Evolutionary conservation across 2,888 invertebrate species (phyloP).

Genomic region (Acanthosepion lycidas): DNA sequence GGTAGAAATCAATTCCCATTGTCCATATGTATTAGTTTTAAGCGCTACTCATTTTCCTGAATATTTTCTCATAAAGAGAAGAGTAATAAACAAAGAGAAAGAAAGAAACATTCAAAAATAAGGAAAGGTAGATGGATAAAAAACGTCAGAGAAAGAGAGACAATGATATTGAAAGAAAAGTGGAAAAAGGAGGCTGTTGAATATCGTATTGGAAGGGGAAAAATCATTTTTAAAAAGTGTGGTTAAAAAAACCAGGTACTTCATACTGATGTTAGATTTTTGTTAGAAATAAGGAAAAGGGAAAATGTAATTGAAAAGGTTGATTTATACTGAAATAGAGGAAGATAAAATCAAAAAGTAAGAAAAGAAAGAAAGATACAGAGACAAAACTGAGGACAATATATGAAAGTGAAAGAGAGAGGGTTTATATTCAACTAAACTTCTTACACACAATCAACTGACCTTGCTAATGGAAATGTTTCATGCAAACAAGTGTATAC

Average conservation of each 20-base stretch:
- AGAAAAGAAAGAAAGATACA: no score
- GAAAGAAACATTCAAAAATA: background rate
- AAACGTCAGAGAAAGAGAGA: no score
- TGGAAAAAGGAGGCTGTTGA: no score
- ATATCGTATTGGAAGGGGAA: no score
- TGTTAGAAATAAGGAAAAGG: no score
- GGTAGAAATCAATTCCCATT: background rate
- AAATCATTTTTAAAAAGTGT: no score
- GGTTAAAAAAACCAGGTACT: no score
- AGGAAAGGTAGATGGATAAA: background rate
- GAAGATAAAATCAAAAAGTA: background rate
- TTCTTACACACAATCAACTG: background rate
- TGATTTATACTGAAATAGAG: no score
- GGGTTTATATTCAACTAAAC: background rate
- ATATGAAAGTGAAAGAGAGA: background rate
- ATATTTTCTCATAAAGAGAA: background rate
- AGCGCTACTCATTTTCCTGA: background rate
- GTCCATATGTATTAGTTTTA: background rate
- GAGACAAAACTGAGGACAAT: background rate
- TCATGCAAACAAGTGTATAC: background rate
- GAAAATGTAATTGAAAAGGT: no score
- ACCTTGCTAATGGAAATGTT: background rate
- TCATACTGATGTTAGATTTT: no score
- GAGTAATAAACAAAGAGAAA: background rate
- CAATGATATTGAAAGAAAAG: no score